Evolutionary conservation across 2,113 vertebrate genomes (phyloP).

Genomic region (Notiomystis cincta): DNA sequence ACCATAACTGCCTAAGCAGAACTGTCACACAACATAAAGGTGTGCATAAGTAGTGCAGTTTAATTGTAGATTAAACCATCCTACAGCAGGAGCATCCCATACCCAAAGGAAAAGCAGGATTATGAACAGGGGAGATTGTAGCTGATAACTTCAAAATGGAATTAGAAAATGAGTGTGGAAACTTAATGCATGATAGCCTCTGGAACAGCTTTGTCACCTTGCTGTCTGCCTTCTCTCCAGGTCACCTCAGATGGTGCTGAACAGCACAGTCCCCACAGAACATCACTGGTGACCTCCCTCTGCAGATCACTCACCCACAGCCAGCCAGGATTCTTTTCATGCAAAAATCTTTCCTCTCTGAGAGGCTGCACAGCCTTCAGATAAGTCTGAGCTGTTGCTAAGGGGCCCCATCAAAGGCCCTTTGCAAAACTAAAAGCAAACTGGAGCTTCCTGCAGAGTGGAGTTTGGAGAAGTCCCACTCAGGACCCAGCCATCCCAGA

Average conservation of each 20-base stretch:
- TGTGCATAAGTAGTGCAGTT: neutral
- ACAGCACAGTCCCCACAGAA: neutral
- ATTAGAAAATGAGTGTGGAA: neutral
- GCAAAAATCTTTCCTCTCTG: neutral
- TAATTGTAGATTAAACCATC: neutral
- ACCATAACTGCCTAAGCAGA: neutral
- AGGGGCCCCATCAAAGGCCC: neutral
- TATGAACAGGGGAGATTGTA: neutral
- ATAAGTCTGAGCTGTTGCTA: neutral
- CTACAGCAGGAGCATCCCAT: neutral
- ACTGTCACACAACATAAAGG: slow-evolving; percentile 41
- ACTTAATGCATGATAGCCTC: neutral
- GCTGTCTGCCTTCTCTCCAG: neutral
- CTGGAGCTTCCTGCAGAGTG: neutral
- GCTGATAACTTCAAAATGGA: neutral
- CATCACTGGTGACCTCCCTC: neutral
- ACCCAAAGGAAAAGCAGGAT: neutral
- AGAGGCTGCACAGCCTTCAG: neutral
- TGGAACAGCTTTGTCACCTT: neutral
- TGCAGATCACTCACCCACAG: neutral
- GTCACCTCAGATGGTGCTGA: neutral
- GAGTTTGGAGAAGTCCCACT: neutral
- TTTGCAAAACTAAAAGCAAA: neutral
- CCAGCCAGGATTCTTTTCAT: neutral
- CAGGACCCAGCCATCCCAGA: neutral